Conservation (phyloP, 2,113 vertebrate genomes). For the Balaeniceps rex region DNA sequence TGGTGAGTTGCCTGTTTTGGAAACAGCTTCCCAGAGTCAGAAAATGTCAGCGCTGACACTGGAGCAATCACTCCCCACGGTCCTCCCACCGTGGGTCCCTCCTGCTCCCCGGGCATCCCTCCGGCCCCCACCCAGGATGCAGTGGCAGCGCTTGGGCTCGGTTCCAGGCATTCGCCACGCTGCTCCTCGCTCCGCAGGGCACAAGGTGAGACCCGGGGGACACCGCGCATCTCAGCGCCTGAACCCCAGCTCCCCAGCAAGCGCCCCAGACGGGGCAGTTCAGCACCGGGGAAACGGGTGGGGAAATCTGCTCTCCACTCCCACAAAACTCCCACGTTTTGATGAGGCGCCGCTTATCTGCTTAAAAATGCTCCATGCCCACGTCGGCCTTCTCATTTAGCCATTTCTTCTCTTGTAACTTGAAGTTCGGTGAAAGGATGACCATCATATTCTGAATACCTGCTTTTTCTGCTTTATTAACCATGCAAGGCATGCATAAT, state of each 20-base stretch:
- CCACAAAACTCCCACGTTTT: not conserved
- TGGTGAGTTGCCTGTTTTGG: not conserved
- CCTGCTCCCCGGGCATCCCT: not conserved
- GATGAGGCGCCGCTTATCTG: not conserved
- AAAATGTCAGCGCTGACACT: not conserved
- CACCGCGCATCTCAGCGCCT: fast-evolving
- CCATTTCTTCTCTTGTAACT: not conserved
- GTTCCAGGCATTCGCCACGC: not conserved
- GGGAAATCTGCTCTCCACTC: not conserved
- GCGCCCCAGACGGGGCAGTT: fast-evolving
- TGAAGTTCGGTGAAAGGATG: not conserved
- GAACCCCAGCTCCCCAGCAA: fast-evolving
- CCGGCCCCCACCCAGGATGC: not conserved
- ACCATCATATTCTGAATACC: not conserved
- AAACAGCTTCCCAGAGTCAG: not conserved
- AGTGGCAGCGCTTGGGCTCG: fast-evolving
- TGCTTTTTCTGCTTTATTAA: not conserved
- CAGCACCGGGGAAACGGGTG: fast-evolving
- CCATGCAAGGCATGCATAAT: not conserved
- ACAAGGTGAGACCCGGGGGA: too few species aligned
- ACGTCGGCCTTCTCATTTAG: fast-evolving
- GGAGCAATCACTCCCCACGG: fast-evolving
- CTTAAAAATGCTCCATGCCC: not conserved
- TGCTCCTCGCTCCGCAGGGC: not conserved
- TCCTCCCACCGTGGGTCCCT: not conserved